A percentile compares a stretch with the other conserved stretches of the same genome.
These are phyloP conservation scores for Accipiter badius DNA, from an alignment of 2,797 vertebrate species.

Conservation along the genomic window DNA sequence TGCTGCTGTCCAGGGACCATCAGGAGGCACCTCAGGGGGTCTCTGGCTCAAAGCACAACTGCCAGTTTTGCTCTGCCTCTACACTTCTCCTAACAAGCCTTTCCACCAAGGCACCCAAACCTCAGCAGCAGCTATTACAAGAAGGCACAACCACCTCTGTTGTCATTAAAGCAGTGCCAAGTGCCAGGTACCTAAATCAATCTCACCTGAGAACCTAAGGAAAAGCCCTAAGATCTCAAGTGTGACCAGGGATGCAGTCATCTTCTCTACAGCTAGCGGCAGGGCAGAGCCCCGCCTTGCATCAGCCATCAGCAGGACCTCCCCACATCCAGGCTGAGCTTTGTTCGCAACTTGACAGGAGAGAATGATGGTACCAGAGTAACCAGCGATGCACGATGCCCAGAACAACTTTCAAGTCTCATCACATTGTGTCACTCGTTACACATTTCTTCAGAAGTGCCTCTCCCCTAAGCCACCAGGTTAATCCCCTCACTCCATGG, in stretches of 20 bases:
- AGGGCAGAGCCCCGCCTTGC: background rate
- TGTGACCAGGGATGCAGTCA: fast-evolving
- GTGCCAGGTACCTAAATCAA: background rate
- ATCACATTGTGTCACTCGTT: background rate
- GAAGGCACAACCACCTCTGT: background rate
- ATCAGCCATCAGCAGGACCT: background rate
- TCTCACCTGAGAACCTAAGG: background rate
- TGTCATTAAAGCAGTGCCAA: background rate
- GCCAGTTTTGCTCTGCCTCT: background rate
- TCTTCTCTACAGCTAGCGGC: background rate
- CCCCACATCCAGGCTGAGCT: background rate
- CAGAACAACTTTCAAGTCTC: background rate
- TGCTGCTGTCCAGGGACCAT: background rate
- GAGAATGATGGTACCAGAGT: background rate
- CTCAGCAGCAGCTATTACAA: background rate
- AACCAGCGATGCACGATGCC: fast-evolving
- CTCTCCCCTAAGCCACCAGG: background rate
- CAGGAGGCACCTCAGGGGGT: background rate
- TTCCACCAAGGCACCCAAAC: background rate
- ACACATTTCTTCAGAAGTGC: background rate
- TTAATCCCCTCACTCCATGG: background rate
- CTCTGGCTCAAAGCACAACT: background rate
- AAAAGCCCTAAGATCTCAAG: background rate
- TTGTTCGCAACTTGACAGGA: background rate
- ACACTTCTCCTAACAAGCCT: background rate